A percentile compares a stretch with the other conserved stretches of the same genome.
Evolutionary conservation across 1,140 invertebrate species (phyloP).

Genomic region (Aplysia californica): DNA sequence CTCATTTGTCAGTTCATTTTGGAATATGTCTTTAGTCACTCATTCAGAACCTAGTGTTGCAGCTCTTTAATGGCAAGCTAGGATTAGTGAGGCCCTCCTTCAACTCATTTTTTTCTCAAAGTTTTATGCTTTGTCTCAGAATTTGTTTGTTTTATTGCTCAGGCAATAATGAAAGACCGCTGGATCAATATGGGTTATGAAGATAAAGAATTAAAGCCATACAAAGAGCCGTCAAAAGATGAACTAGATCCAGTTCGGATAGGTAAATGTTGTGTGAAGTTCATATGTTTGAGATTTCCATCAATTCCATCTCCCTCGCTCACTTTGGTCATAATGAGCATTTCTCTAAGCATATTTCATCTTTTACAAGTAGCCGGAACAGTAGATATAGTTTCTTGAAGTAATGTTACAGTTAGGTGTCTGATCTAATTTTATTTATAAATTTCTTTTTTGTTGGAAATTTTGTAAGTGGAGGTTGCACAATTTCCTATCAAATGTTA

Average conservation of each 20-base stretch:
- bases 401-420: too few relatives aligned
- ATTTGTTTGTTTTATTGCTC: conserved; percentile 54
- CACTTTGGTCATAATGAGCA: not conserved
- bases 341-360: too few relatives aligned
- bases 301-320: not conserved
- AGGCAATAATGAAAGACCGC: conserved; percentile 67
- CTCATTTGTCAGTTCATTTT: too few relatives aligned
- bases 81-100: conserved; percentile 3
- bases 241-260: conserved; percentile 97
- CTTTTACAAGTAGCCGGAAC: too few relatives aligned
- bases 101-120: conserved; percentile 16
- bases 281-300: conserved; percentile 12
- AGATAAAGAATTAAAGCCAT: conserved; percentile 93
- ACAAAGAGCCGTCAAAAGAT: conserved; percentile 95
- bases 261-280: conserved; percentile 56
- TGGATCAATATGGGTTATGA: conserved; percentile 68
- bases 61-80: conserved; percentile 1
- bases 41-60: not conserved
- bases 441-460: too few relatives aligned
- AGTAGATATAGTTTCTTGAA: too few relatives aligned
- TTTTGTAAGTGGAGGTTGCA: too few relatives aligned
- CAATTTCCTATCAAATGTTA: too few relatives aligned
- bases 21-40: not conserved
- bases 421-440: too few relatives aligned
- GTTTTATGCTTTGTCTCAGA: conserved; percentile 36